A percentile compares a stretch with the other conserved stretches of the same genome.
These are phyloP conservation scores for Schizothorax lantsangensis DNA, from an alignment of 2,797 vertebrate genomes.

Conservation along the genomic window DNA sequence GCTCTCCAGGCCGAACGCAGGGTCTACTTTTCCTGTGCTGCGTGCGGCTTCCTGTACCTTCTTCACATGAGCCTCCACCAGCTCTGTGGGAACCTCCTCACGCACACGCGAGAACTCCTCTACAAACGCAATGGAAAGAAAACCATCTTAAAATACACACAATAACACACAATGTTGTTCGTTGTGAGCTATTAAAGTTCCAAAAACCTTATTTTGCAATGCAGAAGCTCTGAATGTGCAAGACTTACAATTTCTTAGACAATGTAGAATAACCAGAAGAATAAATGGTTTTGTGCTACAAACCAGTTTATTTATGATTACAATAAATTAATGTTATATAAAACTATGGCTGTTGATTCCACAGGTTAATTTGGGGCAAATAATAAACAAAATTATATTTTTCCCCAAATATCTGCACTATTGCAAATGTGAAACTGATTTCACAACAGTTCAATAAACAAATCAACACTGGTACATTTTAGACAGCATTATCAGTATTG, in stretches of 20 bases:
- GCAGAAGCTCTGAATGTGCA: not conserved
- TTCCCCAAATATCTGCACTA: not conserved
- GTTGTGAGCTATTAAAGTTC: not conserved
- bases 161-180: not conserved
- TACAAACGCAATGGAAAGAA: conserved; percentile 60
- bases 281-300: not conserved
- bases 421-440: not conserved
- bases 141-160: not conserved
- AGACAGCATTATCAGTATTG: not conserved
- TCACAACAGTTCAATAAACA: not conserved
- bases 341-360: not conserved
- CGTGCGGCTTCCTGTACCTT: conserved; percentile 95
- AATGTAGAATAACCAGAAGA: too few relatives aligned
- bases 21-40: conserved; percentile 93
- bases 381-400: not conserved
- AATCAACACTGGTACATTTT: not conserved
- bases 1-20: conserved; percentile 90
- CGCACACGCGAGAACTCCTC: conserved; percentile 98
- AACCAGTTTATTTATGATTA: not conserved
- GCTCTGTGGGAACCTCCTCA: conserved; percentile 93
- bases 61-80: conserved; percentile 97
- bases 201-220: not conserved
- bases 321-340: not conserved
- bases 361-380: not conserved
- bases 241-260: not conserved